A percentile compares a stretch with the other conserved stretches of the same genome.
Evolutionary conservation across 2,797 vertebrate genomes (phyloP).

Genomic region (Scolopax rusticola): DNA sequence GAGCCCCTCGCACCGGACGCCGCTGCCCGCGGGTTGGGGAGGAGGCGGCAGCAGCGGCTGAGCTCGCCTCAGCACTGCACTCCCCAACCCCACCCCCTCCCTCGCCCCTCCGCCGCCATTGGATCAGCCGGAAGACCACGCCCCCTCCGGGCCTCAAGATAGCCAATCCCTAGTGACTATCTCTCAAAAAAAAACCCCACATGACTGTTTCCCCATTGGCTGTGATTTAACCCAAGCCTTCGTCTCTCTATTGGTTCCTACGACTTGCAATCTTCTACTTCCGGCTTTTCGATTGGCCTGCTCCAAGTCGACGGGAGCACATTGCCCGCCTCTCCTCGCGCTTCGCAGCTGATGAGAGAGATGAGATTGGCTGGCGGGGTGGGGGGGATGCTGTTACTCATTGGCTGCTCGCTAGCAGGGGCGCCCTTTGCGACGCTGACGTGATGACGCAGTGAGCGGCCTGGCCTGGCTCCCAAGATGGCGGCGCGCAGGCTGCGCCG

Average conservation of each 20-base stretch:
- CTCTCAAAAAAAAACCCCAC: not conserved
- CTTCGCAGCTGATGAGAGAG: not conserved
- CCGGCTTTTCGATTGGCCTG: not conserved
- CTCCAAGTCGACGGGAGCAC: accelerated
- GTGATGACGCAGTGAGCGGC: not conserved
- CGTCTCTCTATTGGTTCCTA: not conserved
- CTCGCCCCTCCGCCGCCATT: constrained; percentile 40
- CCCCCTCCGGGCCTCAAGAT: accelerated
- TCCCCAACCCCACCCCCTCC: not conserved
- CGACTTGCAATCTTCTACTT: accelerated
- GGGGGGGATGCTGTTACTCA: not conserved
- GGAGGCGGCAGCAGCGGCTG: constrained; percentile 50
- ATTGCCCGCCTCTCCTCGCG: not conserved
- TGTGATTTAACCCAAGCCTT: not conserved
- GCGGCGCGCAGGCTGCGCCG: constrained; percentile 36
- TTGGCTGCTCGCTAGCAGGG: not conserved
- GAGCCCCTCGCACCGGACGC: constrained; percentile 11
- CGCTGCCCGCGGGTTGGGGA: not conserved
- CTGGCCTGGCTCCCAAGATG: constrained; percentile 46
- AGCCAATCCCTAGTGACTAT: not conserved
- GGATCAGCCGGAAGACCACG: not conserved
- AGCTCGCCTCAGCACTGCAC: constrained; percentile 52
- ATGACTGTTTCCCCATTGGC: not conserved
- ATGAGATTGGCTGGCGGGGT: not conserved
- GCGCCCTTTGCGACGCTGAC: not conserved